phyloP scores from a whole-genome alignment of 2,797 vertebrate species.

The Australoheros facetus region DNA sequence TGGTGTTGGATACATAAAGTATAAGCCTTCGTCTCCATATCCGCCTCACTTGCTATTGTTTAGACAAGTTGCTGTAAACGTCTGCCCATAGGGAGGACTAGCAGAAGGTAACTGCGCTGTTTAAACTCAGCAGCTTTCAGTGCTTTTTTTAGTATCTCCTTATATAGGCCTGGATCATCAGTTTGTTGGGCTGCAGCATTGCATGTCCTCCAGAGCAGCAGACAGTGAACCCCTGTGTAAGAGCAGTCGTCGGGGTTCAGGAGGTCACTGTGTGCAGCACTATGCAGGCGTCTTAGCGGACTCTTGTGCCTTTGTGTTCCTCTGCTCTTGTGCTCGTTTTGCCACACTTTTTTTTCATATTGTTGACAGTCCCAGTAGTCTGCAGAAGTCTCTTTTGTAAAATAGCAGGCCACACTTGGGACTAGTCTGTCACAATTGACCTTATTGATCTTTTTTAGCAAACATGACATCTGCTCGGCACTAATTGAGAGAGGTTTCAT shows the following conservation, averaged over 20 bases:
- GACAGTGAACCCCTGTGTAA: conserved; percentile 37
- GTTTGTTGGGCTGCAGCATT: conserved; percentile 39
- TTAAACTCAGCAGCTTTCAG: conserved; percentile 53
- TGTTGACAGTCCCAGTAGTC: conserved; percentile 39
- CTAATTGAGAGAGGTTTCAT: conserved; percentile 67
- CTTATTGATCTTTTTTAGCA: conserved; percentile 69
- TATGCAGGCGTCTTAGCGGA: conserved; percentile 15
- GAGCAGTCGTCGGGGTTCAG: conserved; percentile 25
- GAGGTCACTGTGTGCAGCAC: conserved; percentile 53
- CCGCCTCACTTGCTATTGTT: conserved; percentile 70
- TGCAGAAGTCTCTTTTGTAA: conserved; percentile 57
- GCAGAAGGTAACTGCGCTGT: conserved; percentile 49
- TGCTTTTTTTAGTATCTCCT: conserved; percentile 53
- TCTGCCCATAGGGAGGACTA: conserved; percentile 53
- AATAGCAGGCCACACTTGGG: conserved; percentile 40
- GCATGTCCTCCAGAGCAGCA: conserved; percentile 33
- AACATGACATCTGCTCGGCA: conserved; percentile 71
- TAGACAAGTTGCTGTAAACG: conserved; percentile 75
- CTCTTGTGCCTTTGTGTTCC: conserved; percentile 54
- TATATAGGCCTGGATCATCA: conserved; percentile 65
- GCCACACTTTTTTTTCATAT: conserved; percentile 44
- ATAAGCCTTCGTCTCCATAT: conserved; percentile 39
- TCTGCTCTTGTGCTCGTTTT: conserved; percentile 42
- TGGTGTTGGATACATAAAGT: conserved; percentile 50
- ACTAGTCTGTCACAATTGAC: conserved; percentile 61